phyloP scores from a whole-genome alignment of 2,797 vertebrate genomes.

The Numenius phaeopus region DNA sequence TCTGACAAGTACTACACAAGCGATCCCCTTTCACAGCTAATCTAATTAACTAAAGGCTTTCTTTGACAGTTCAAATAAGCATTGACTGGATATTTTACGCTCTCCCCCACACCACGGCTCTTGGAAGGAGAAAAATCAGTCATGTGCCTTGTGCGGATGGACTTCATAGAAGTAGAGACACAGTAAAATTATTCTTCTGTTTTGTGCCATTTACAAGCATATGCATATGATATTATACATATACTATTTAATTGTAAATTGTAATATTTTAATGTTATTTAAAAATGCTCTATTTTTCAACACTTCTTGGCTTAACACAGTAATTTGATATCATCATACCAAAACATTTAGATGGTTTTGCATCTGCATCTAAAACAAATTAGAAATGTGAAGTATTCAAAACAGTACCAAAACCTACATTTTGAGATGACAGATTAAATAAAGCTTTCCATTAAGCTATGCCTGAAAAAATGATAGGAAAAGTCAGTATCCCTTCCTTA shows the following conservation, averaged over 20 bases:
- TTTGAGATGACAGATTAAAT: neutral
- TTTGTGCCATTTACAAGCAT: neutral
- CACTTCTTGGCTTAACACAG: neutral
- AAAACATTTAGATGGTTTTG: neutral
- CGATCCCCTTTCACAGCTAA: neutral
- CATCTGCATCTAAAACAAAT: neutral
- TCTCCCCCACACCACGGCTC: fast-evolving
- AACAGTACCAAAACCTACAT: neutral
- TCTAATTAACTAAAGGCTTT: neutral
- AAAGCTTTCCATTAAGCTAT: neutral
- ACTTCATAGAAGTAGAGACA: neutral
- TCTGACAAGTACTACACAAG: neutral
- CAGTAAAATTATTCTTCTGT: neutral
- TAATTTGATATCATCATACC: neutral
- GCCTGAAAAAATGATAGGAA: neutral
- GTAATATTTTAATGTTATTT: neutral
- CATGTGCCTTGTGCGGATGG: neutral
- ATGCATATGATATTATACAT: neutral
- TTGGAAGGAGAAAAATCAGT: neutral
- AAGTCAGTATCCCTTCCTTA: neutral
- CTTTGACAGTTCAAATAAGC: neutral
- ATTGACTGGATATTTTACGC: neutral
- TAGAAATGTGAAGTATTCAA: neutral
- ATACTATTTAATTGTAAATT: neutral
- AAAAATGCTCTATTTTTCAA: fast-evolving